These are phyloP conservation scores for Ataeniobius toweri DNA, from an alignment of 2,797 vertebrate species.

Conservation along the genomic window DNA sequence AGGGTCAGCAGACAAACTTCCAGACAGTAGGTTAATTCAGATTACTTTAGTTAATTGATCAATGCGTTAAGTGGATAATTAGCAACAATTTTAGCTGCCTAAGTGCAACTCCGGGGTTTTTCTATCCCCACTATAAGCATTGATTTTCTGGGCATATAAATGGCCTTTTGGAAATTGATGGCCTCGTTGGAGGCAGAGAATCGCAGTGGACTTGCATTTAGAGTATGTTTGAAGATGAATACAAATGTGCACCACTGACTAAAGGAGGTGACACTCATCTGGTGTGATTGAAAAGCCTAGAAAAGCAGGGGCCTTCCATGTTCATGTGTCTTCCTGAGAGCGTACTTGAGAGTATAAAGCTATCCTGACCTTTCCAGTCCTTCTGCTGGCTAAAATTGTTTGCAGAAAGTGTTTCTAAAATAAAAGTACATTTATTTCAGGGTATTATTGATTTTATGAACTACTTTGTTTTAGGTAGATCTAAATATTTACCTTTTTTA, in stretches of 20 bases:
- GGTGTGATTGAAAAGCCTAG: conserved; percentile 72
- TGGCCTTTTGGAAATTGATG: conserved; percentile 86
- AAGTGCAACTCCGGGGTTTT: conserved; percentile 83
- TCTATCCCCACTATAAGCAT: conserved; percentile 80
- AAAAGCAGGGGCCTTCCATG: conserved; percentile 45
- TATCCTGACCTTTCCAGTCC: conserved; percentile 62
- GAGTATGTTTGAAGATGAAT: conserved; percentile 82
- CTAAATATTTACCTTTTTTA: neutral
- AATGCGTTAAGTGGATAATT: conserved; percentile 88
- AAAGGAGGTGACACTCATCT: conserved; percentile 66
- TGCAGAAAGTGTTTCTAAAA: conserved; percentile 23
- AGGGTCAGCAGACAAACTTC: conserved; percentile 85
- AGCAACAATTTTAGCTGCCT: conserved; percentile 84
- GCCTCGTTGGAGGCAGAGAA: conserved; percentile 76
- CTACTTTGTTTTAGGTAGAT: neutral
- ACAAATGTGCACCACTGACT: conserved; percentile 73
- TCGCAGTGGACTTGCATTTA: conserved; percentile 81
- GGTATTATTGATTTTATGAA: conserved; percentile 1
- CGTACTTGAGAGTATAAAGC: conserved; percentile 54
- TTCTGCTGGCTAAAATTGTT: conserved; percentile 42
- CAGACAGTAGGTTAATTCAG: conserved; percentile 86
- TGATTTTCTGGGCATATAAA: conserved; percentile 86
- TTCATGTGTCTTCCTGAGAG: conserved; percentile 29
- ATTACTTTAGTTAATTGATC: conserved; percentile 89
- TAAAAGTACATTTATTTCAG: neutral